phyloP scores from a whole-genome alignment of 2,888 invertebrate genomes.

The Ceramica pisi region DNA sequence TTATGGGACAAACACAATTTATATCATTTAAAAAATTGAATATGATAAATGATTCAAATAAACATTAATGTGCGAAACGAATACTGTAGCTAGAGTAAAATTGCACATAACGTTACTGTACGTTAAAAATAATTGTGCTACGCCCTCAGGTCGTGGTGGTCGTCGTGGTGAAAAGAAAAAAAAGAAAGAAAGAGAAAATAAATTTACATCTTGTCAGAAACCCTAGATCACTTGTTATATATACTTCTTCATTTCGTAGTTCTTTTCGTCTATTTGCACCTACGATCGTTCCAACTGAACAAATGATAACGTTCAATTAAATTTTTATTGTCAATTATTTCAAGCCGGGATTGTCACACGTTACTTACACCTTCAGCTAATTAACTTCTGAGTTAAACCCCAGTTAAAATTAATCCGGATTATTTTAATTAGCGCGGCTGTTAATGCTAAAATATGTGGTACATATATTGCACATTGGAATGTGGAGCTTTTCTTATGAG shows the following conservation, averaged over 20 bases:
- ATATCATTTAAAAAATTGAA: too few relatives aligned
- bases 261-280: neutral
- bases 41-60: too few relatives aligned
- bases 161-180: too few relatives aligned
- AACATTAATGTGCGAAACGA: too few relatives aligned
- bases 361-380: slow-evolving; percentile 10
- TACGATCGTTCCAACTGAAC: neutral
- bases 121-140: too few relatives aligned
- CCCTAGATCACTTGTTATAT: too few relatives aligned
- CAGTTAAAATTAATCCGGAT: slow-evolving; percentile 15
- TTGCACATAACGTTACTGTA: too few relatives aligned
- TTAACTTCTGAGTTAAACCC: slow-evolving; percentile 8
- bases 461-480: neutral
- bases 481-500: neutral
- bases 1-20: too few relatives aligned
- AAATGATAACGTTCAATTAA: slow-evolving; percentile 10
- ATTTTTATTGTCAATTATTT: slow-evolving; percentile 2
- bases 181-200: too few relatives aligned
- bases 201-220: too few relatives aligned
- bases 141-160: too few relatives aligned
- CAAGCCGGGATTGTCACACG: neutral
- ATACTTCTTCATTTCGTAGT: neutral
- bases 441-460: neutral
- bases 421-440: slow-evolving; percentile 18
- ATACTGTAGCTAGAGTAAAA: too few relatives aligned